Evolutionary conservation across 2,888 invertebrate genomes (phyloP).

Genomic region (Meliscaeva auricollis): DNA sequence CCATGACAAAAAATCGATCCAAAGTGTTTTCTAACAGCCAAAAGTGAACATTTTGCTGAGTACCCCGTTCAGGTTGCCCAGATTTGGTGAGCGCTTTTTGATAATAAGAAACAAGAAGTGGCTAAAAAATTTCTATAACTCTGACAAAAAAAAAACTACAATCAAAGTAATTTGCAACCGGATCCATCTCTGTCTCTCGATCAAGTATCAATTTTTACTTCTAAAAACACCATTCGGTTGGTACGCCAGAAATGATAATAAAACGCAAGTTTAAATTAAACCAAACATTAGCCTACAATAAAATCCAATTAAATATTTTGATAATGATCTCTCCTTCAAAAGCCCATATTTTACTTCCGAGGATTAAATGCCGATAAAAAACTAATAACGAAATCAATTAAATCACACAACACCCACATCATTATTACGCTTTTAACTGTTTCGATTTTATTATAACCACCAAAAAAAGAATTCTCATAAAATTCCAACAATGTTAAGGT

Average conservation of each 20-base stretch:
- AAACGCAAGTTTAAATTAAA: background rate
- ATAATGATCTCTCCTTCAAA: slow-evolving; percentile 1
- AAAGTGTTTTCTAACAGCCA: too few species aligned
- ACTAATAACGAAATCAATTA: background rate
- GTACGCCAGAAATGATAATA: background rate
- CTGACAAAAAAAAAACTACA: too few species aligned
- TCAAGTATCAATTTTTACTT: too few species aligned
- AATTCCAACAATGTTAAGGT: slow-evolving; percentile 45
- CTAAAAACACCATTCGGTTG: too few species aligned
- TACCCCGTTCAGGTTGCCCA: too few species aligned
- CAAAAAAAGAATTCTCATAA: background rate
- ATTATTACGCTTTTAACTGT: slow-evolving; percentile 25
- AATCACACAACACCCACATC: slow-evolving; percentile 3
- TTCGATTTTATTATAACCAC: slow-evolving; percentile 11
- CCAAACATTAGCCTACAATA: background rate
- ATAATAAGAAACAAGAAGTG: too few species aligned
- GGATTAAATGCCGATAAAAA: background rate
- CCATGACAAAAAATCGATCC: too few species aligned
- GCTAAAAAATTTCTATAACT: too few species aligned
- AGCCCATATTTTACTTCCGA: background rate
- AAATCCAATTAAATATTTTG: background rate
- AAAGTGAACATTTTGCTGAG: too few species aligned
- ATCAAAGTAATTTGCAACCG: too few species aligned
- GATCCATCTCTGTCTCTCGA: too few species aligned
- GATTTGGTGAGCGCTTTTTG: too few species aligned